Base-by-base conservation (phyloP, 2,888 invertebrate species). In the Dinocampus coccinellae region DNA sequence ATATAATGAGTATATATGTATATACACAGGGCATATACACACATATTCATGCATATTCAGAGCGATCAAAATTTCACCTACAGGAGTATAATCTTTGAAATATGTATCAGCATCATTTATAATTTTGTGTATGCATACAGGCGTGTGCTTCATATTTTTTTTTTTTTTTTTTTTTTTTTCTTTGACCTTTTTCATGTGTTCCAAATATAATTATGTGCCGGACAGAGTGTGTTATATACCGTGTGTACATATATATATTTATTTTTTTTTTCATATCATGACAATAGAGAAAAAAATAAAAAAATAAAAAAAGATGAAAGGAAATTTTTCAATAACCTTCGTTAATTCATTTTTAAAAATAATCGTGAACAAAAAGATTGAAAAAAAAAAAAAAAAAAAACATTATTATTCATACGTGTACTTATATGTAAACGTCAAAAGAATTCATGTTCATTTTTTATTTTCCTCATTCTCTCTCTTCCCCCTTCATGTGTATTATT, bases 11-110 rank as follows among this genome's bases (percentile, higher is more conserved):
- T 39, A 16, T 58, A 58, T 58, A 58, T 34, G 9, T 34, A 34
- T 57, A n/a, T 34, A 33, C 16, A 26, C 26, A 24, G n/a, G 13
- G 57, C 26, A 9, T 57, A 57, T 24, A 57, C n/a, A 26, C n/a
- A n/a, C n/a, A n/a, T n/a, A n/a, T 11, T 55, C 55, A 55, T 55
- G 55, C 55, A 55, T 55, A 55, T 55, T 55, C 55, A 55, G 55
- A 55, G 9, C 55, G 55, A 55, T 55, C 55, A n/a, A 55, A 55
- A 55, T 24, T 55, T 55, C 26, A 24, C 13, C 24, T n/a, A 55
- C 26, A 24, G 26, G 26, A 16, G 16, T 47, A 26, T 55, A 55
- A 55, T 55, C 55, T 55, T 11, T 3, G 13, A 55, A 55, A 55
- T 55, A n/a, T 55, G 55, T 55, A 55, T 26, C 55, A 55, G 26